Base-by-base conservation (phyloP, 2,888 invertebrate genomes). In the Dynastes tityus region DNA sequence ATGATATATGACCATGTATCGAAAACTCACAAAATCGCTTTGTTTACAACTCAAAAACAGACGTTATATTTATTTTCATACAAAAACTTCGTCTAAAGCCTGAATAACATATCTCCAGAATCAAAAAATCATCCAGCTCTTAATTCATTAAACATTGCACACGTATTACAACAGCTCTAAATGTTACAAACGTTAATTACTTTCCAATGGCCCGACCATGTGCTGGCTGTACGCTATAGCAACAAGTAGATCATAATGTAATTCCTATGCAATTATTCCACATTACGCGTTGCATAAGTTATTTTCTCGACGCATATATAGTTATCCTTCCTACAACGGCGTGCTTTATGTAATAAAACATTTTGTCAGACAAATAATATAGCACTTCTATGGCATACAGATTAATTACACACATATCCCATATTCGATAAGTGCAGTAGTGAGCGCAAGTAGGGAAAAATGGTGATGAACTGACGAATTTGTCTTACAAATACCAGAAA, bases 211-310 rank as follows among this genome's bases (percentile, higher is more conserved):
- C 45, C n/a, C 5, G 16, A 22, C 45, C n/a, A 32, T 32, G 32
- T 5, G 32, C 32, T 32, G 32, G 45, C 40, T 67, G 55, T 55
- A 22, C 22, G 8, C 55, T 55, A 9, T 63, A 63, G 29, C 27
- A 22, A 67, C 65, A 22, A 22, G 9, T 67, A 37, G 65, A 37
- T 67, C 40, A 67, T 67, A 67, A 65, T 65, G 13, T 65, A 65
- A 67, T 40, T 67, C 40, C 40, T n/a, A 67, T 45, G 45, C 40
- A 67, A 67, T 67, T 67, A 67, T 40, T 40, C 37, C 40, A 37
- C 16, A 65, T 65, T 40, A 37, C 13, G 37, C 37, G 8, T 67
- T 67, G 37, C 65, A 37, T 37, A 67, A 67, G 65, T 67, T 45
- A 67, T 45, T 67, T n/a, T 67, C 45, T 40, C 16, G n/a, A 13